A percentile compares a stretch with the other conserved stretches of the same genome.
Evolutionary conservation across 2,888 invertebrate species (phyloP).

Genomic region (Chrysopilus asiliformis): DNA sequence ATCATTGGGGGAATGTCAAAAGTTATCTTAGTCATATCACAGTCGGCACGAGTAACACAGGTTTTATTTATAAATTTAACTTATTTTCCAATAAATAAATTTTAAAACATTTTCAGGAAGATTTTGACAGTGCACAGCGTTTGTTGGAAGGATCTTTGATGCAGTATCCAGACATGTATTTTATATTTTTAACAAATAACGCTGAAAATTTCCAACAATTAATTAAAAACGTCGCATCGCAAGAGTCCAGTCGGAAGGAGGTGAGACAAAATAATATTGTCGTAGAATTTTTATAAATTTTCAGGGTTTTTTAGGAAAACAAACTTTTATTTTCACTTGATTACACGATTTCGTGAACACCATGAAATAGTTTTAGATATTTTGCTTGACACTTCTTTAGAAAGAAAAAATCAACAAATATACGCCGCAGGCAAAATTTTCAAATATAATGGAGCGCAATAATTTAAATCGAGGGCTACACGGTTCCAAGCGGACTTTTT

Average conservation of each 20-base stretch:
- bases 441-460: no score
- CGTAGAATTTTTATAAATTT: no score
- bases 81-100: background rate
- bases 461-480: no score
- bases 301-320: no score
- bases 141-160: constrained; percentile 14
- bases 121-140: constrained; percentile 15
- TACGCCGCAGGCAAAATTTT: no score
- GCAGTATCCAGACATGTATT: constrained; percentile 37
- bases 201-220: constrained; percentile 37
- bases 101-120: constrained; percentile 9
- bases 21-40: constrained; percentile 41
- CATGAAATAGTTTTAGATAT: no score
- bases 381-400: no score
- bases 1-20: background rate
- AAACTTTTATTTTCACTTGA: no score
- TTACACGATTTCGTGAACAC: no score
- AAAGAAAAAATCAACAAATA: no score
- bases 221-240: constrained; percentile 1
- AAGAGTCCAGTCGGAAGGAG: constrained; percentile 1
- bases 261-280: no score
- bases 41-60: constrained; percentile 36
- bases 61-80: constrained; percentile 13
- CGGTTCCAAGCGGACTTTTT: no score
- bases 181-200: constrained; percentile 40